Conservation (phyloP, 2,797 vertebrate species). For the Acrossocheilus wenchowensis region DNA sequence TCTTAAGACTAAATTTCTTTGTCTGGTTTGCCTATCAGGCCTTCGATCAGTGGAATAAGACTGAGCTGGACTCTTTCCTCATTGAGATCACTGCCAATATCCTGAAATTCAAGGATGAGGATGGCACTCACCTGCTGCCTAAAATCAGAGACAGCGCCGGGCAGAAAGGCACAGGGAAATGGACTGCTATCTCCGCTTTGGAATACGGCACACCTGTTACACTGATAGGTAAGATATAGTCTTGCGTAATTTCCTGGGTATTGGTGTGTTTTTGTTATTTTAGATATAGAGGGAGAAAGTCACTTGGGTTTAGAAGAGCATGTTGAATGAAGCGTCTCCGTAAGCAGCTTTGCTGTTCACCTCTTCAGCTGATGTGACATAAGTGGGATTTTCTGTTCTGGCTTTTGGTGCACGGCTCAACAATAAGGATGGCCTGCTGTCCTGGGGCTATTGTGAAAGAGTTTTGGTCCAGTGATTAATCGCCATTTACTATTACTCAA, state of each 20-base stretch:
- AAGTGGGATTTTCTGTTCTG: constrained; percentile 70
- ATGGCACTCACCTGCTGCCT: constrained; percentile 87
- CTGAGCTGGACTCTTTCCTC: constrained; percentile 95
- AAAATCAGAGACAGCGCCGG: constrained; percentile 95
- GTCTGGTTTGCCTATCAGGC: constrained; percentile 71
- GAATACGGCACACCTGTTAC: constrained; percentile 95
- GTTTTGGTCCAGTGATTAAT: neutral
- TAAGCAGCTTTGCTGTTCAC: constrained; percentile 74
- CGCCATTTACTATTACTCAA: neutral
- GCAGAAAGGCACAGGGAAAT: constrained; percentile 98
- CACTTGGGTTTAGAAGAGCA: constrained; percentile 5
- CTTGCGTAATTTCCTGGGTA: neutral
- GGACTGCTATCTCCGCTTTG: constrained; percentile 95
- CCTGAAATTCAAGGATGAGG: constrained; percentile 85
- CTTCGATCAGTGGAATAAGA: constrained; percentile 94
- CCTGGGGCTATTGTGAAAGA: neutral
- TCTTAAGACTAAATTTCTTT: constrained; percentile 9
- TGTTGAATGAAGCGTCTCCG: constrained; percentile 54
- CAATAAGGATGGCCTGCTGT: neutral
- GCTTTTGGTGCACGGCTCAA: constrained; percentile 45
- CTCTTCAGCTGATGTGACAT: constrained; percentile 70
- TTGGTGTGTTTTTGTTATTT: constrained; percentile 23
- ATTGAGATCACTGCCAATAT: constrained; percentile 98
- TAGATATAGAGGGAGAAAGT: neutral
- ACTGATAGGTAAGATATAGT: constrained; percentile 85